Base-by-base conservation (phyloP, 1,140 invertebrate genomes). In the Adoxophyes honmai region DNA sequence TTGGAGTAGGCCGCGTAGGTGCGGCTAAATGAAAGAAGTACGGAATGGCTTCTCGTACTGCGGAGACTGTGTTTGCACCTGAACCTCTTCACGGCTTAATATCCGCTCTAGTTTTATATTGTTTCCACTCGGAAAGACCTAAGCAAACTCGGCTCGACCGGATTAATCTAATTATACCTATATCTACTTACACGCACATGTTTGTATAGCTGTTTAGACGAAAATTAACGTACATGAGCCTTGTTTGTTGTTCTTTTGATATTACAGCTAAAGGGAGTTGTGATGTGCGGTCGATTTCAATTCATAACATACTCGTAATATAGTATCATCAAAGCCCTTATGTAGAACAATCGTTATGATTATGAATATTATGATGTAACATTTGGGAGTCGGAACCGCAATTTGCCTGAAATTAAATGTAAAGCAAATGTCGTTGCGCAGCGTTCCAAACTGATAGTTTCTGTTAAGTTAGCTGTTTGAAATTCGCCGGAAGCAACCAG, bases 91-190 rank as follows among this genome's bases (percentile, higher is more conserved):
- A 73, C 66, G 60, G 56, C 64, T 75, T 73, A 85, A 85, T 85
- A 85, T 85, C 80, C 80, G 80, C 66, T 75, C 71, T 64, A 76
- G 71, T 78, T 77, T 76, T 78, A 73, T 76, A 71, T 75, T 71
- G 73, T 75, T 78, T 68, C 71, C 63, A 64, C 70, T 64, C 66
- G 53, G 62, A 66, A 72, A 61, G 68, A 81, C 78, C 78, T 79
- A 73, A 81, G 78, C 74, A 81, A 83, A 83, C 72, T 65, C 73
- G 57, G 64, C 67, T 73, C 68, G 58, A 62, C 68, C 53, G 66
- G 70, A 73, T 78, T 83, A 80, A 83, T 83, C 75, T 75, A 79
- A 83, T 83, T 79, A 80, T 66, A 70, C 63, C 55, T 62, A 66
- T 68, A 61, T 59, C 63, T 58, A 48, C 66, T 57, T 59, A 35